phyloP scores from a whole-genome alignment of 2,113 vertebrate species.

The Noturus placidus region DNA sequence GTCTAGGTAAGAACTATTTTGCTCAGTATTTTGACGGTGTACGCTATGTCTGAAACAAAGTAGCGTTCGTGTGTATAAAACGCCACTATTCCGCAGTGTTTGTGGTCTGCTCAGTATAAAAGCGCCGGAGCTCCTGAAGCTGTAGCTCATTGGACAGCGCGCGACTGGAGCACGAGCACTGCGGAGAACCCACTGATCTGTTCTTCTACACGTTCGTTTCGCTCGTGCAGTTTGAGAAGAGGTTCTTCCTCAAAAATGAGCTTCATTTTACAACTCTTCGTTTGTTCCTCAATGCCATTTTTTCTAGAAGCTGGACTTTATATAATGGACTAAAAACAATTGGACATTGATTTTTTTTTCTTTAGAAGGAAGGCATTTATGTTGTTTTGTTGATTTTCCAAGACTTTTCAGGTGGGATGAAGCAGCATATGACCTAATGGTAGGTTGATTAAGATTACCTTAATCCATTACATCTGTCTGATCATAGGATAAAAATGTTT shows the following conservation, averaged over 20 bases:
- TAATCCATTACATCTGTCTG: neutral
- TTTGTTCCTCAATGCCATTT: neutral
- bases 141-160: neutral
- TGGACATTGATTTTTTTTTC: neutral
- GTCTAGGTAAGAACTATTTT: neutral
- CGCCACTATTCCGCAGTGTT: neutral
- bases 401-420: slow-evolving; percentile 3
- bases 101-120: neutral
- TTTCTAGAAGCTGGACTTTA: slow-evolving; percentile 10
- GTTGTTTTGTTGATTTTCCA: neutral
- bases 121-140: neutral
- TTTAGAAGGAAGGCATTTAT: neutral
- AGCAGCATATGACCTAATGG: slow-evolving; percentile 18
- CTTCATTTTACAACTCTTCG: neutral
- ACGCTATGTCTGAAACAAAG: neutral
- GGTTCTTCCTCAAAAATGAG: neutral
- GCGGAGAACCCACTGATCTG: neutral
- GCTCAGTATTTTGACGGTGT: neutral
- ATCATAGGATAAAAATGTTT: neutral
- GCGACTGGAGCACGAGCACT: neutral
- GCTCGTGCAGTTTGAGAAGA: neutral
- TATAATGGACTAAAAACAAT: neutral
- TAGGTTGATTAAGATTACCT: neutral
- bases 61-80: neutral
- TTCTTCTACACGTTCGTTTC: neutral